Percentiles rank a stretch among this genome's conserved stretches.
Conservation (phyloP, 1,140 invertebrate genomes). For the Sarcophaga peregrina region DNA sequence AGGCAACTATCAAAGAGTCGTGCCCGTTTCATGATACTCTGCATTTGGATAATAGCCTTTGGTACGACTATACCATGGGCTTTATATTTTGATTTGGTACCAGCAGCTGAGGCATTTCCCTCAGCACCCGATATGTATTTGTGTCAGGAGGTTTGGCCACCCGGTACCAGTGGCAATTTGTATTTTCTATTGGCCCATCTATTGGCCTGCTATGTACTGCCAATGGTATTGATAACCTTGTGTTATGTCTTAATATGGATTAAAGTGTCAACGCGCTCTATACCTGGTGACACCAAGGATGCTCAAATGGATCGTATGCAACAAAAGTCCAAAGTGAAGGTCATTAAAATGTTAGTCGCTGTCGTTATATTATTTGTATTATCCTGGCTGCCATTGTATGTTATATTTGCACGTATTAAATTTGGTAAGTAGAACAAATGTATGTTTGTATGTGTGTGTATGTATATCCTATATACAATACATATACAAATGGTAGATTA, state of each 20-base stretch:
- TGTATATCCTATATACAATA: neutral
- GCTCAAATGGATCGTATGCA: constrained; percentile 91
- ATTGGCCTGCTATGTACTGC: constrained; percentile 91
- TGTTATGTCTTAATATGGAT: constrained; percentile 95
- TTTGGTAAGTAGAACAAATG: constrained; percentile 67
- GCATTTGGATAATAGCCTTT: constrained; percentile 90
- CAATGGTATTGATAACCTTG: constrained; percentile 88
- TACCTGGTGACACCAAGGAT: constrained; percentile 91
- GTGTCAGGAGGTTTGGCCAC: constrained; percentile 89
- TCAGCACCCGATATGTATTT: constrained; percentile 77
- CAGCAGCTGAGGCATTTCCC: constrained; percentile 72
- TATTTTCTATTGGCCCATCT: constrained; percentile 93
- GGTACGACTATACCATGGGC: constrained; percentile 89
- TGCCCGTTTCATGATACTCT: constrained; percentile 85
- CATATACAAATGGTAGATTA: neutral
- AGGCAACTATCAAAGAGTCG: constrained; percentile 90
- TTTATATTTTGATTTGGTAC: constrained; percentile 86
- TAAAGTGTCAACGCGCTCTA: constrained; percentile 85
- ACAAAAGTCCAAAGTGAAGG: constrained; percentile 92
- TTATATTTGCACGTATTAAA: constrained; percentile 88
- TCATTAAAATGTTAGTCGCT: constrained; percentile 95
- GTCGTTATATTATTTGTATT: constrained; percentile 94
- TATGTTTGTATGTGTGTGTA: too few relatives aligned
- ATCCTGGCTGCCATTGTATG: constrained; percentile 94
- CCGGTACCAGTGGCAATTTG: constrained; percentile 78